Evolutionary conservation across 2,113 vertebrate species (phyloP).

Genomic region (Eptesicus fuscus): DNA sequence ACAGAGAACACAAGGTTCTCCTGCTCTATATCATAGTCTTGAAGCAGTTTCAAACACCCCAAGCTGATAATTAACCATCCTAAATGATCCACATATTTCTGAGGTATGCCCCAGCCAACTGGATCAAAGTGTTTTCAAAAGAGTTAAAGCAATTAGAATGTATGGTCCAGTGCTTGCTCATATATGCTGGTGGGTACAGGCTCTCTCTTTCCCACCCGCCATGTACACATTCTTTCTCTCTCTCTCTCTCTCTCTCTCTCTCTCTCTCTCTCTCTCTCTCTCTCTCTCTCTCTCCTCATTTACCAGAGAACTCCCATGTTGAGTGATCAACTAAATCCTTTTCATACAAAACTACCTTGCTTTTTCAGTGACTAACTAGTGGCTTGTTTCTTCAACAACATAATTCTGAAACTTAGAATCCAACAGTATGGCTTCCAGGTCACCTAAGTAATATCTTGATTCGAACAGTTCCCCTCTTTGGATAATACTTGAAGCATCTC

Average conservation of each 20-base stretch:
- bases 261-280: background rate
- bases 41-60: slow-evolving; percentile 17
- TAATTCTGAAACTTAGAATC: background rate
- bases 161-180: background rate
- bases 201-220: background rate
- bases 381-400: background rate
- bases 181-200: background rate
- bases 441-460: background rate
- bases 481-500: background rate
- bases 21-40: background rate
- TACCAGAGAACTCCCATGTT: background rate
- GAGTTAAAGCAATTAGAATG: background rate
- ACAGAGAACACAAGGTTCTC: background rate
- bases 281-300: background rate
- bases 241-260: background rate
- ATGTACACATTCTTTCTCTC: background rate
- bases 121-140: background rate
- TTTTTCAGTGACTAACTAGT: background rate
- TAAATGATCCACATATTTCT: background rate
- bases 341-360: background rate
- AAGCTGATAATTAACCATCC: slow-evolving; percentile 17
- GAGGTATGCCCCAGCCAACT: background rate
- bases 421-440: background rate
- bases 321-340: background rate
- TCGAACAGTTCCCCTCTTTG: background rate